phyloP scores from a whole-genome alignment of 2,797 vertebrate species.

The Microcaecilia unicolor region DNA sequence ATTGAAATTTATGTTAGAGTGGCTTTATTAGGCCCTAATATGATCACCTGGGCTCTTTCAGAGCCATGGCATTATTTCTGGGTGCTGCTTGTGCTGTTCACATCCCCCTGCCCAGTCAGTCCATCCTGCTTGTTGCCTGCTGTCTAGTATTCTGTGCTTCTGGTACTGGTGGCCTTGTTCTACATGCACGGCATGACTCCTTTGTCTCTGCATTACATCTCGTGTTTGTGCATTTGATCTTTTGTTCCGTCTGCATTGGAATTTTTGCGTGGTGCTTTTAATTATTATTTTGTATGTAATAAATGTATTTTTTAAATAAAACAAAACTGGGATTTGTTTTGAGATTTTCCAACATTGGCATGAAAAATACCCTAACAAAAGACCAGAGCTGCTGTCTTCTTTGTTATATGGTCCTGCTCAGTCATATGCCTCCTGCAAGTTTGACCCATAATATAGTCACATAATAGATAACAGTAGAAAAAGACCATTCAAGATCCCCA shows the following conservation, averaged over 20 bases:
- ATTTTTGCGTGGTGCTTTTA: constrained; percentile 15
- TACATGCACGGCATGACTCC: background rate
- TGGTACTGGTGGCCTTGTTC: constrained; percentile 38
- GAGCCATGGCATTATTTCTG: constrained; percentile 51
- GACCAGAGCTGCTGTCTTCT: constrained; percentile 21
- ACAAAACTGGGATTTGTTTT: constrained; percentile 39
- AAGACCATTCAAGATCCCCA: too few species aligned
- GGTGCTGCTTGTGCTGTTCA: constrained; percentile 55
- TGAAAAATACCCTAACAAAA: constrained; percentile 18
- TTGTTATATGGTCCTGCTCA: too few species aligned
- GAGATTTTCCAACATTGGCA: constrained; percentile 32
- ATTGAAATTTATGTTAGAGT: constrained; percentile 5
- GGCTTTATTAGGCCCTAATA: constrained; percentile 16
- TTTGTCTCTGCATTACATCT: background rate
- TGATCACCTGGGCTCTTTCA: constrained; percentile 36
- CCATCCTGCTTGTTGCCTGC: constrained; percentile 12
- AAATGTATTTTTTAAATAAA: constrained; percentile 13
- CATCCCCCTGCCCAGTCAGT: too few species aligned
- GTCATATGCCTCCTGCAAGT: too few species aligned
- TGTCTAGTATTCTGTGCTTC: constrained; percentile 23
- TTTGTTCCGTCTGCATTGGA: constrained; percentile 12
- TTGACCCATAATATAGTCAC: too few species aligned
- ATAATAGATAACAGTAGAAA: too few species aligned
- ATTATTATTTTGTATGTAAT: constrained; percentile 1
- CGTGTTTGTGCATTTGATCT: background rate